Percentiles rank a stretch among this genome's conserved stretches.
Conservation (phyloP, 2,797 vertebrate species). For the Delichon dasypus region DNA sequence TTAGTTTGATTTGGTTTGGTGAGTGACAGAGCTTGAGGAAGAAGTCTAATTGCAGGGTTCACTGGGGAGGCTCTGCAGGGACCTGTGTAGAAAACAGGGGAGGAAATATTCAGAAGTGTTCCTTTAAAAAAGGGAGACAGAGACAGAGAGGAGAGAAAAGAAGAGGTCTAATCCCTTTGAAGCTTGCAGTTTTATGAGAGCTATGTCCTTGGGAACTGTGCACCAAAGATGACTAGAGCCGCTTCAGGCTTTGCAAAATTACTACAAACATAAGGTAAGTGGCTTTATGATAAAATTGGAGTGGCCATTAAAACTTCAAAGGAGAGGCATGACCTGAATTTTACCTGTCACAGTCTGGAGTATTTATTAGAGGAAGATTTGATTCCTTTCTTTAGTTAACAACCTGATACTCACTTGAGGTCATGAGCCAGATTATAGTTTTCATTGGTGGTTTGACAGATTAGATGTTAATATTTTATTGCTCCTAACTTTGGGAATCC, state of each 20-base stretch:
- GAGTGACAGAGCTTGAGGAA: background rate
- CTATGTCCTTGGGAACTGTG: conserved; percentile 51
- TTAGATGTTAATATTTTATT: conserved; percentile 67
- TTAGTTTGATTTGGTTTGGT: background rate
- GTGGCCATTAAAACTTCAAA: conserved; percentile 67
- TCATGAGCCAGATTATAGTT: conserved; percentile 51
- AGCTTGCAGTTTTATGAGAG: conserved; percentile 57
- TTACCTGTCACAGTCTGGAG: conserved; percentile 61
- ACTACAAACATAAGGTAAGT: conserved; percentile 67
- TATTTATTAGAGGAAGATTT: conserved; percentile 70
- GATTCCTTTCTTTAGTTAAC: conserved; percentile 62
- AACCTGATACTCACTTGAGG: conserved; percentile 45
- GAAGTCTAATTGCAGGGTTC: background rate
- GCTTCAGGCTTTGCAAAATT: conserved; percentile 67
- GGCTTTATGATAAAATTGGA: conserved; percentile 68
- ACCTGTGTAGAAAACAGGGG: background rate
- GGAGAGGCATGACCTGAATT: conserved; percentile 58
- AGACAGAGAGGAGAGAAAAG: background rate
- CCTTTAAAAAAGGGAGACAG: background rate
- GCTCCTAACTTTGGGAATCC: conserved; percentile 41
- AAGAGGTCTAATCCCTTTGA: conserved; percentile 62
- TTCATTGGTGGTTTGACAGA: conserved; percentile 53
- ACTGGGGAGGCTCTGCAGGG: background rate
- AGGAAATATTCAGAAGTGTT: background rate
- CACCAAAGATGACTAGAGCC: conserved; percentile 58